Evolutionary conservation across 2,797 vertebrate genomes (phyloP), one percentile per base, ranked within the genome.

Genomic region (Oreochromis mossambicus): DNA sequence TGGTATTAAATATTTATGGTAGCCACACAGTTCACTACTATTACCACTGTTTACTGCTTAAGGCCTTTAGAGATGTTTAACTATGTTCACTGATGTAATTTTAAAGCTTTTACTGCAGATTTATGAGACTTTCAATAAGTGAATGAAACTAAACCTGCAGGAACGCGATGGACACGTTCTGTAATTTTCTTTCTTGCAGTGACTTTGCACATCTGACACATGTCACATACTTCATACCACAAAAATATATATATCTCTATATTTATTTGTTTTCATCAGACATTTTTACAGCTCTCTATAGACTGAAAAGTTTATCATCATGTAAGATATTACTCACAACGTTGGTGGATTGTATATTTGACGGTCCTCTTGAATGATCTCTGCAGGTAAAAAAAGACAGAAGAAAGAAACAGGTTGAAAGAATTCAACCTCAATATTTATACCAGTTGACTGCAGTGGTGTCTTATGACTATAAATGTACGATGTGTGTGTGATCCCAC

Each of bases 301-400:
- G 2, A 68, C 38, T 41, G 36, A 24, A 68, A 68, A 10, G 63
- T 24, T 48, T 19, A 24, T 29, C 17, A 24, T 34, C 5, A 8
- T 36, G 66, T 26, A 6, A 12, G 13, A 5, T 50, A 6, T 46
- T 13, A 93, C 93, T 95, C 5, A 95, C 94, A 95, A 95, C 0
- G 26, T 94, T 55, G 90, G 89, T 1, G 21, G 78, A 68, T 91
- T 63, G 34, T 94, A 94, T 46, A 90, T 63, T 14, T 89, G 89
- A 70, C 76, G 12, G 7, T 93, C 90, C 68, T 87, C 91, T 0
- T 90, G 89, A 48, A 94, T 92, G 54, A 87, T 76, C 26, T 82
- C 94, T 95, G 91, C 8, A 76, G 77, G 2, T 19, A 63, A 63
- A 54, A 55, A 21, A 46, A 82, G 19, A 38, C 78, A 43, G 1